Conservation (phyloP, 2,113 vertebrate genomes). For the Thamnaconus septentrionalis region DNA sequence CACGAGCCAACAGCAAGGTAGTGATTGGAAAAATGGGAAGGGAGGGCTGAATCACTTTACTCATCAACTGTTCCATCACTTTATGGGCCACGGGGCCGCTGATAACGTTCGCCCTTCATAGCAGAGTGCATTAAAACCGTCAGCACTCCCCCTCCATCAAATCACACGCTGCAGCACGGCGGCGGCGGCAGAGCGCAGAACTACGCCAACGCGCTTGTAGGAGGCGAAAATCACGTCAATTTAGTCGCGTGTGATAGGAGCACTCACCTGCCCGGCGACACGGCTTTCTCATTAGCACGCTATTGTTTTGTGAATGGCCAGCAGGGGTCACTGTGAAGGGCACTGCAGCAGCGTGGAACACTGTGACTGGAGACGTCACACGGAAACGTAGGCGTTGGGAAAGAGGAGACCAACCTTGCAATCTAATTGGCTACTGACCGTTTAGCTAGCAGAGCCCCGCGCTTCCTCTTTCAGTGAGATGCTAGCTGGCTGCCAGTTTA, state of each 20-base stretch:
- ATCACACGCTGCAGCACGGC: constrained; percentile 21
- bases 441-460: too few species aligned
- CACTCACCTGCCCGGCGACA: neutral
- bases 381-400: too few species aligned
- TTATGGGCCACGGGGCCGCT: constrained; percentile 15
- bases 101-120: constrained; percentile 48
- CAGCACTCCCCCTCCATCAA: constrained; percentile 32
- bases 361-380: too few species aligned
- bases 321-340: constrained; percentile 39
- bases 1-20: constrained; percentile 1
- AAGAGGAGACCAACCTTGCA: too few species aligned
- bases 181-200: constrained; percentile 4
- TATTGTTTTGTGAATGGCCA: constrained; percentile 6
- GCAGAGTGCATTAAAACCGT: constrained; percentile 40
- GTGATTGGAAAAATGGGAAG: neutral
- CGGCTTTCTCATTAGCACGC: constrained; percentile 2
- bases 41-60: constrained; percentile 13
- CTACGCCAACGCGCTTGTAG: neutral
- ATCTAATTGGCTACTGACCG: too few species aligned
- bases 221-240: neutral
- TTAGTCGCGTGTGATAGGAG: neutral
- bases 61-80: constrained; percentile 28
- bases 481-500: too few species aligned
- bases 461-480: too few species aligned
- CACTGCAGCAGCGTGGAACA: constrained; percentile 4